Conservation (phyloP, 1,140 invertebrate species). For the Lepidurus packardi region DNA sequence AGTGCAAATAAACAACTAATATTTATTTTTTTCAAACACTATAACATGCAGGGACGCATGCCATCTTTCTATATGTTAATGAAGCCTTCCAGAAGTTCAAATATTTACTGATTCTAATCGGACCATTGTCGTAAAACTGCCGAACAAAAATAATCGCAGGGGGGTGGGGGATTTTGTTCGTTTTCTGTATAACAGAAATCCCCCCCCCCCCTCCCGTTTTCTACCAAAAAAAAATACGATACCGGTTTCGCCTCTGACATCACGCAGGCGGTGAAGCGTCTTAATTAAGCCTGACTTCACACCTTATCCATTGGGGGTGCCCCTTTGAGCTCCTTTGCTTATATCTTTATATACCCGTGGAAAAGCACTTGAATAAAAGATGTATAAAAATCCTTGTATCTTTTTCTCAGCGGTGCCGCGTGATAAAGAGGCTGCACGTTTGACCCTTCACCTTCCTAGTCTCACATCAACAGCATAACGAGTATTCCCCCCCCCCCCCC, state of each 20-base stretch:
- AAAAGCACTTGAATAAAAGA: too few species aligned
- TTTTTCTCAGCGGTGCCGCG: neutral
- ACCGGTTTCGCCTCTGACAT: neutral
- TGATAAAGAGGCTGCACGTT: conserved; percentile 21
- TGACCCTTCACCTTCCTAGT: conserved; percentile 3
- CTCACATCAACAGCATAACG: neutral
- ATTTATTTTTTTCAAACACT: neutral
- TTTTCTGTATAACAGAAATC: neutral
- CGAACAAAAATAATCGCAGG: neutral
- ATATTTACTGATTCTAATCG: conserved; percentile 10
- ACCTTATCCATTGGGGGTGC: conserved; percentile 1
- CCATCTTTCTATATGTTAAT: neutral
- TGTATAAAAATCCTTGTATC: too few species aligned
- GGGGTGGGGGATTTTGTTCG: too few species aligned
- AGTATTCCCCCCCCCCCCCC: neutral
- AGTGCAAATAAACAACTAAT: too few species aligned
- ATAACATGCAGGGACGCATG: neutral
- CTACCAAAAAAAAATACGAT: neutral
- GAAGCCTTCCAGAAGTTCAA: neutral
- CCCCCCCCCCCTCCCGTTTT: too few species aligned
- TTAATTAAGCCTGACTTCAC: conserved; percentile 8
- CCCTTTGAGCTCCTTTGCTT: neutral
- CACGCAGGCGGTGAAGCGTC: neutral
- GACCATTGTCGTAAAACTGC: neutral
- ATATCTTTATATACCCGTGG: too few species aligned